A percentile compares a stretch with the other conserved stretches of the same genome.
Conservation (phyloP, 2,888 invertebrate genomes). For the Diogma glabrata region DNA sequence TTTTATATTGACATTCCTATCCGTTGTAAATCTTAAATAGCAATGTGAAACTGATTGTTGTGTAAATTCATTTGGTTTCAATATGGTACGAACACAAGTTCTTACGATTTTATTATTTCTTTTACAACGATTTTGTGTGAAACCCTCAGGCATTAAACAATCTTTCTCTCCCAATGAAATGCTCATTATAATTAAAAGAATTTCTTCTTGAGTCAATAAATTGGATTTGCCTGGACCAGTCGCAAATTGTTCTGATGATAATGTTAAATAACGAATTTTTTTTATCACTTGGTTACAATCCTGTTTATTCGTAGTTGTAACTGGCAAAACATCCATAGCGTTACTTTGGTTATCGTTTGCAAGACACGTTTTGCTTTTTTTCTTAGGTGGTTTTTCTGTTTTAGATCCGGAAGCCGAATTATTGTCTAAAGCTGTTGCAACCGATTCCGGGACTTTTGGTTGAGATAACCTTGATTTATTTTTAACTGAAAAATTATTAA, state of each 20-base stretch:
- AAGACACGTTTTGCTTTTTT: too few relatives aligned
- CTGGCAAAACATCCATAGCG: background rate
- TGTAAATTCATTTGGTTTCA: slow-evolving; percentile 57
- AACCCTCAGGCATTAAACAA: slow-evolving; percentile 61
- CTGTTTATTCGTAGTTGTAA: too few relatives aligned
- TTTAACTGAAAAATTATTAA: too few relatives aligned
- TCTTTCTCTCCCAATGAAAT: slow-evolving; percentile 61
- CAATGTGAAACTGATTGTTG: slow-evolving; percentile 67
- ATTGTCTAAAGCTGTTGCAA: too few relatives aligned
- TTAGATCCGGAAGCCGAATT: too few relatives aligned
- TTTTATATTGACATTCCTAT: slow-evolving; percentile 64
- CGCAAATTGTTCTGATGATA: slow-evolving; percentile 72
- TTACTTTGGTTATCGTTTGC: background rate
- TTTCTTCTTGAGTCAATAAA: slow-evolving; percentile 63
- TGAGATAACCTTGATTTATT: too few relatives aligned
- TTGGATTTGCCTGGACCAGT: slow-evolving; percentile 66
- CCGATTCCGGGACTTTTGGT: too few relatives aligned
- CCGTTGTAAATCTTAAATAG: slow-evolving; percentile 67
- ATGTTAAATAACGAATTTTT: slow-evolving; percentile 67
- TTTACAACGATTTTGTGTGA: slow-evolving; percentile 41
- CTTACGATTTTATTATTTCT: background rate
- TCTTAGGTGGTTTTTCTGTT: too few relatives aligned
- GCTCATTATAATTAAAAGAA: slow-evolving; percentile 71
- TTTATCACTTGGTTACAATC: slow-evolving; percentile 48
- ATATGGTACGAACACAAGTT: slow-evolving; percentile 51